Evolutionary conservation across 1,140 invertebrate species (phyloP), one percentile per base, ranked within the genome.

Genomic region (Plodia interpunctella): DNA sequence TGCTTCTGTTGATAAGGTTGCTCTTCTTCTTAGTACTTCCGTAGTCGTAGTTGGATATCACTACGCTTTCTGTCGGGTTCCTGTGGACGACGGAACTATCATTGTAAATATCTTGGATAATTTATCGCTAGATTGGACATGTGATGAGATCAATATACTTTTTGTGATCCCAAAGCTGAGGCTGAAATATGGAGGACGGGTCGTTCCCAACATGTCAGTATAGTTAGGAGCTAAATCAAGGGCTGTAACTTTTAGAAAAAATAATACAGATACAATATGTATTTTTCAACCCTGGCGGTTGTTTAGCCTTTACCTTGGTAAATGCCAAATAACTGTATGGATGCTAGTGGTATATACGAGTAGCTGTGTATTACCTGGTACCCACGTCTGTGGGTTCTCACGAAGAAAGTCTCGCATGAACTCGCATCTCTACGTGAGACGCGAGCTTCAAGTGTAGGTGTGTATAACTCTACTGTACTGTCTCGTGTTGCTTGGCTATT

Each of bases 361-460:
- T n/a, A n/a, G n/a, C n/a, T n/a, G n/a, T 44, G 5, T 44, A 44
- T 44, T 73, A 87, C 83, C 80, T 85, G 64, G 65, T 84, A 88
- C n/a, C 89, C 79, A 59, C 87, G 78, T 11, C 90, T 78, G 59
- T 87, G 89, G 5, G 88, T 90, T 65, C 87, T 90, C 49, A 88
- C 81, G 75, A 90, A 90, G n/a, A 86, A 90, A 20, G 88, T 90
- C 70, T 90, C 90, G 58, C 88, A 88, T n/a, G 55, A 90, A 76
- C 5, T 86, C 88, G 0, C 84, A n/a, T n/a, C n/a, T 88, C 44
- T 84, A 66, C 1, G 83, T 88, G 0, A 89, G 57, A 25, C 81
- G 61, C 54, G 85, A 80, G 62, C 79, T 75, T 73, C 88, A 83
- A 13, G 88, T 90, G 60, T 76, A 92, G 76, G n/a, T n/a, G n/a